Evolutionary conservation across 2,797 vertebrate species (phyloP), one percentile per base, ranked within the genome.

Genomic region (Diceros bicornis): DNA sequence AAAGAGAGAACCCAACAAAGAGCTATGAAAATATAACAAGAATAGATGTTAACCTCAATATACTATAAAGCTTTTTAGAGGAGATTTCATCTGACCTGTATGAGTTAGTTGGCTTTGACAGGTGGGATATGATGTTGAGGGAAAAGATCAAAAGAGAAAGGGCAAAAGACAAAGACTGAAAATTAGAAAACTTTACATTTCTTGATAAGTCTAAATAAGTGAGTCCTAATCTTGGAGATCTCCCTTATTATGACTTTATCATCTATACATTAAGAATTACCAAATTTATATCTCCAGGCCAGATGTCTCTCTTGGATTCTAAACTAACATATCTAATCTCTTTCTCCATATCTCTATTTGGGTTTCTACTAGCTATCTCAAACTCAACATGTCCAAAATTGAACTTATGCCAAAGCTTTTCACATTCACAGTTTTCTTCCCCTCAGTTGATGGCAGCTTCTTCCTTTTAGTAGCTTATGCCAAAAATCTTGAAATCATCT

Each of bases 61-160:
- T n/a, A 72, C 25, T 84, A 18, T 44, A 86, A 92, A 83, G n/a
- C 7, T 32, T 88, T 68, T 83, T 68, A 78, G 69, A 77, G 50
- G 34, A 34, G 44, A 84, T 72, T 92, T 72, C 8, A 78, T 69
- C 57, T 83, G 84, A 64, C 23, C 2, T 59, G 9, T 21, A 47
- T 64, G 25, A 66, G 16, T 72, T 82, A 59, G 32, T 72, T 93
- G 50, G 14, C 21, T 94, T 93, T 89, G 77, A 59, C 6, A 89
- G 66, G 11, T 79, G n/a, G 18, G 12, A 16, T 84, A 13, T 86
- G 44, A 87, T 72, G 1, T 34, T 44, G 17, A 85, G 14, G 29
- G 68, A 59, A 61, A 88, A 96, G n/a, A 47, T 55, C n/a, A 79
- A 79, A 96, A 91, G 27, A 92, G 5, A 69, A 87, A 95, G 14